Evolutionary conservation across 1,140 invertebrate species (phyloP), one percentile per base, ranked within the genome.

Genomic region (Drosophila willistoni): DNA sequence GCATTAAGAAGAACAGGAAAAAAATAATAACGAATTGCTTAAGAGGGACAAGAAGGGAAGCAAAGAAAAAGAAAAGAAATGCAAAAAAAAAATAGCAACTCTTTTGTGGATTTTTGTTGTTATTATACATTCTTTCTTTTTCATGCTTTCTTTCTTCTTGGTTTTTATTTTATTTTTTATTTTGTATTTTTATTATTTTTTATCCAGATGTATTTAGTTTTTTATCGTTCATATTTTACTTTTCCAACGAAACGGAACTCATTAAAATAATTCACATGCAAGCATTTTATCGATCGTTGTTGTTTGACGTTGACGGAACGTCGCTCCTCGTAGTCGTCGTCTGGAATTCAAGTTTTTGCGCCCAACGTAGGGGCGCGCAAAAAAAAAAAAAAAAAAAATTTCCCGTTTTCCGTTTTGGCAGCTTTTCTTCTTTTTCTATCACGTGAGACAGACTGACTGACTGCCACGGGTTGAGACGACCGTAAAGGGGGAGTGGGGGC

Each of bases 181-280:
- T 68, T 55, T 64, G 29, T 10, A 10, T 3, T 36, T 36, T 36
- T 34, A 68, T 56, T 56, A 10, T 64, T 64, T 68, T 64, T 66
- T 83, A 89, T 79, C 68, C 68, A 78, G 68, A 80, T 87, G 79
- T 86, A 86, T 86, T 86, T 86, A 86, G 82, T 86, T 86, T 86
- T 86, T 59, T 86, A 86, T 86, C 82, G 82, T 73, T 87, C 82
- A 82, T 86, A 86, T 87, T 86, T 86, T 82, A 79, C 83, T 79
- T 70, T 87, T 87, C 77, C 83, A 87, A 41, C 83, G 77, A 87
- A 87, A 87, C 83, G 83, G 83, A 87, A 89, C 83, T 87, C 83
- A 87, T 87, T 87, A 87, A 87, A 87, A 87, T 87, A 87, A 87
- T 87, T 87, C 83, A 87, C 83, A 87, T 87, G 83, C 83, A 87